Evolutionary conservation across 2,113 vertebrate species (phyloP), one percentile per base, ranked within the genome.

Genomic region (Oreochromis aureus): DNA sequence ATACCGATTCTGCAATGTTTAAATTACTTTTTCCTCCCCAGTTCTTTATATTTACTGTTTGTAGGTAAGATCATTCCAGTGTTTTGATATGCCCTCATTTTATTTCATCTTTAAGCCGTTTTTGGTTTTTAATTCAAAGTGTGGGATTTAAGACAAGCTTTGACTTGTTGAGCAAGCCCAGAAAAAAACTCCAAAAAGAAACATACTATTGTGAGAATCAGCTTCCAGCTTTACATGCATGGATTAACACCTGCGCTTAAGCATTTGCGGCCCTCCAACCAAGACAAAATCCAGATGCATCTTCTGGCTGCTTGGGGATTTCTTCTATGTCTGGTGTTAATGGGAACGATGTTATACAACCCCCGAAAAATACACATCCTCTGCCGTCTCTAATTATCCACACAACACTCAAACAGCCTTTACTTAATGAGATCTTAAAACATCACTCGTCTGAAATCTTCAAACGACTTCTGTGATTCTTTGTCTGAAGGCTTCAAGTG

Each of bases 341-440:
- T 95, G 88, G 91, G 92, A 92, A 93, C 44, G 76, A 86, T 93
- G 93, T 94, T 93, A 91, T 91, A 93, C 88, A 91, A 91, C 89
- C 78, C 32, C 86, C 71, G 90, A 91, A 94, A 69, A 93, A 94
- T 86, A 88, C 92, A 87, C 89, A 88, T 81, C 87, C 93, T 91
- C 93, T 86, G 39, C 81, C 87, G 55, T 89, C 90, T 94, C 92
- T 94, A 95, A 95, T 95, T 95, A 95, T 92, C 92, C 89, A 89
- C 91, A 91, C 86, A 91, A 94, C 93, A 90, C 89, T 93, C 89
- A 91, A 94, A 93, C 90, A 93, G 92, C 93, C 90, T 95, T 94
- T 89, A 93, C 92, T 94, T 94, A 95, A 95, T 94, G 94, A 95
- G 93, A 94, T 93, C 93, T 93, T 90, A 92, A 94, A 89, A 95